Evolutionary conservation across 2,888 invertebrate species (phyloP).

Genomic region (Heliothis peltigera): DNA sequence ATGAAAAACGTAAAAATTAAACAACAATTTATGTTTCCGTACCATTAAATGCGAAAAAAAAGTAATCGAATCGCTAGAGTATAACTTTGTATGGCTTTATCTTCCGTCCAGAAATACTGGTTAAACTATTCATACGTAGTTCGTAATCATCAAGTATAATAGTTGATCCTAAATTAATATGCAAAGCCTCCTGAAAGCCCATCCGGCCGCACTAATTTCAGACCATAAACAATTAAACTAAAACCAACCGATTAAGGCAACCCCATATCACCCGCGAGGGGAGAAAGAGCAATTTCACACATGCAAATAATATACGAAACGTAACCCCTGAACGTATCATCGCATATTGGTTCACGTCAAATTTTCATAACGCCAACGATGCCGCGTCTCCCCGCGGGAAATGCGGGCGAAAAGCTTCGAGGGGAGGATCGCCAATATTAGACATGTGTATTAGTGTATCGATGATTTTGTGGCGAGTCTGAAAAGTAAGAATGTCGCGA

Average conservation of each 20-base stretch:
- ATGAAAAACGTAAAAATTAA: no score
- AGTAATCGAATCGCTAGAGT: no score
- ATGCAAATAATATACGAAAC: constrained; percentile 65
- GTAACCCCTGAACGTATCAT: constrained; percentile 80
- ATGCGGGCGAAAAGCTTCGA: constrained; percentile 72
- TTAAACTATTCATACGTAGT: background rate
- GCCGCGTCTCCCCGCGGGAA: constrained; percentile 76
- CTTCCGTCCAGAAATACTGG: background rate
- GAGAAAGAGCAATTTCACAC: constrained; percentile 67
- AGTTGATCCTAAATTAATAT: constrained; percentile 24
- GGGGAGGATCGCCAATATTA: constrained; percentile 64
- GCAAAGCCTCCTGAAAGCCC: constrained; percentile 25
- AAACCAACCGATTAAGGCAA: constrained; percentile 46
- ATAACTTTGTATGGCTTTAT: no score
- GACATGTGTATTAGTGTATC: constrained; percentile 76
- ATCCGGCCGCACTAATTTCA: constrained; percentile 27
- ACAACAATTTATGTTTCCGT: no score
- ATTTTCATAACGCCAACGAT: constrained; percentile 82
- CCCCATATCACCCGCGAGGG: constrained; percentile 46
- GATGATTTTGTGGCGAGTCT: constrained; percentile 78
- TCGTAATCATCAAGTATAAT: background rate
- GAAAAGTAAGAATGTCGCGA: constrained; percentile 54
- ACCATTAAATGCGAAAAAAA: no score
- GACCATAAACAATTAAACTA: constrained; percentile 42
- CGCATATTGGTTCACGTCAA: constrained; percentile 83